phyloP scores from a whole-genome alignment of 2,797 vertebrate species.

The Clarias pachynema region DNA sequence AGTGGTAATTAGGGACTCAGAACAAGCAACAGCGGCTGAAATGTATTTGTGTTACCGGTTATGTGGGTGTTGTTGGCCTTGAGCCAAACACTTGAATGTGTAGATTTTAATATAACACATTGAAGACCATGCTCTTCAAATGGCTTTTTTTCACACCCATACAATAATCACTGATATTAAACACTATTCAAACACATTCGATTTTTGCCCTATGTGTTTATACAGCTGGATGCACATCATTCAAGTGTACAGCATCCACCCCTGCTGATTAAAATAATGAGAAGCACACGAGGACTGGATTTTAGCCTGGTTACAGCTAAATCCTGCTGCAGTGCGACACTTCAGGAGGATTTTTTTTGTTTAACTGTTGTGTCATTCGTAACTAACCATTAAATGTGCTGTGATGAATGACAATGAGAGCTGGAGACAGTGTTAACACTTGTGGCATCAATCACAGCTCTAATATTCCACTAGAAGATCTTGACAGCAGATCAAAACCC shows the following conservation, averaged over 20 bases:
- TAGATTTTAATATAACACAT: neutral
- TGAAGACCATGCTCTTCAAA: neutral
- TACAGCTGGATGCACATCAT: neutral
- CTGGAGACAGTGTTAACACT: neutral
- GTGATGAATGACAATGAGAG: constrained; percentile 7
- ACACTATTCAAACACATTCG: neutral
- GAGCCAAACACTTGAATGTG: constrained; percentile 25
- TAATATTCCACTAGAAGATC: neutral
- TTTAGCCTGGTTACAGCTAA: neutral
- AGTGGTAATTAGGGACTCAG: constrained; percentile 38
- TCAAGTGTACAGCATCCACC: neutral
- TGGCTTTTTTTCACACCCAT: neutral
- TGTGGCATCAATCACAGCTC: neutral
- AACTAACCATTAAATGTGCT: constrained; percentile 4
- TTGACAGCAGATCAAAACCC: neutral
- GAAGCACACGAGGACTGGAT: neutral
- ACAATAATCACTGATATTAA: neutral
- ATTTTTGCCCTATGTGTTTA: neutral
- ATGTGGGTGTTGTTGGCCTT: constrained; percentile 30
- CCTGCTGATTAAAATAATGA: constrained; percentile 5
- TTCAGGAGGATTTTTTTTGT: neutral
- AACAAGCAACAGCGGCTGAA: constrained; percentile 14
- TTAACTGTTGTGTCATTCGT: neutral
- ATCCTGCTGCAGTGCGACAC: constrained; percentile 14
- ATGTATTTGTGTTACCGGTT: constrained; percentile 32